Evolutionary conservation across 2,113 vertebrate genomes (phyloP).

Genomic region (Scopus umbretta): DNA sequence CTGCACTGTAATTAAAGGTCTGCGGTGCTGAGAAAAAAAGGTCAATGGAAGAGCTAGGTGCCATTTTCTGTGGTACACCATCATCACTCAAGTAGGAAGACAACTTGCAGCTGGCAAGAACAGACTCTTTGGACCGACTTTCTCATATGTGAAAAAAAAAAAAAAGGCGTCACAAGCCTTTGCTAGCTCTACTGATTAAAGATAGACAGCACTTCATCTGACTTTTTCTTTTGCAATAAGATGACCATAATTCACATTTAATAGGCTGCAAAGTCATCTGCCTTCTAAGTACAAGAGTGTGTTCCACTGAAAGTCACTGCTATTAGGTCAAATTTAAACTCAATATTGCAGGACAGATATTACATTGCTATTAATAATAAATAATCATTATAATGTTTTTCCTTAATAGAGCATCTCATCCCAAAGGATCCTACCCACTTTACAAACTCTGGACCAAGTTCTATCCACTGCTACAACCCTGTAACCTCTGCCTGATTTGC

Average conservation of each 20-base stretch:
- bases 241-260: conserved; percentile 36
- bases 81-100: background rate
- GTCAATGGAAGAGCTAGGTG: background rate
- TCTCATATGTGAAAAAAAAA: background rate
- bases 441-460: background rate
- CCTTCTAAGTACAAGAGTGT: background rate
- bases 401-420: background rate
- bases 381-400: conserved; percentile 1
- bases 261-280: conserved; percentile 30
- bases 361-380: conserved; percentile 43
- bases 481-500: background rate
- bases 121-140: background rate
- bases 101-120: background rate
- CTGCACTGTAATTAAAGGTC: background rate
- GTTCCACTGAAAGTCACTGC: conserved; percentile 9
- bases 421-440: background rate
- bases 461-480: background rate
- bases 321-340: conserved; percentile 22
- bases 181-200: background rate
- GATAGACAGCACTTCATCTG: background rate
- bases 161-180: background rate
- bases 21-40: background rate
- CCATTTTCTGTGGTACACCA: background rate
- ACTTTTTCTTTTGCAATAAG: background rate
- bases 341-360: background rate